phyloP scores from a whole-genome alignment of 37 sponge, comb jelly and placozoan species.

The Dysidea cf. avara region DNA sequence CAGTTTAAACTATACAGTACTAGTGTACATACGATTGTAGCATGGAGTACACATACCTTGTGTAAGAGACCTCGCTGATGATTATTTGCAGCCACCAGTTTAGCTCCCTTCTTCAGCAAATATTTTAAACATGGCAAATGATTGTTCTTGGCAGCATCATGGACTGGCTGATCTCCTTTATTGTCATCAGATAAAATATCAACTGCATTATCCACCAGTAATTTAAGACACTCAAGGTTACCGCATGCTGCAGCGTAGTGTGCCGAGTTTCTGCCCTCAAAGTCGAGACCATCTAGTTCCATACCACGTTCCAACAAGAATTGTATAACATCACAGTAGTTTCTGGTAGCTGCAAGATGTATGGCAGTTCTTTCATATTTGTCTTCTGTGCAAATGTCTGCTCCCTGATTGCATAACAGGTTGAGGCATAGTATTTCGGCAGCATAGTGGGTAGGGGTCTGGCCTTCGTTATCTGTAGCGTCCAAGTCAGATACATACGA shows the following conservation, averaged over 20 bases:
- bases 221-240: conserved; percentile 39
- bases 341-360: conserved; percentile 62
- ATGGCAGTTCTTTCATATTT: conserved; percentile 40
- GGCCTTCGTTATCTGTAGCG: conserved; percentile 42
- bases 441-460: conserved; percentile 67
- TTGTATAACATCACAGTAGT: conserved; percentile 56
- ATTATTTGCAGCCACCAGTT: conserved; percentile 20
- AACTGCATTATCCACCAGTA: conserved; percentile 33
- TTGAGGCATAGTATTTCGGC: conserved; percentile 63
- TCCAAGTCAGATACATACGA: conserved; percentile 52
- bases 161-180: conserved; percentile 61
- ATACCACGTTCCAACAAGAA: conserved; percentile 63
- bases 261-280: conserved; percentile 65
- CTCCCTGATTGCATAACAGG: conserved; percentile 36
- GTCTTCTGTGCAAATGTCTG: conserved; percentile 62
- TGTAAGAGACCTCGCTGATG: conserved; percentile 50
- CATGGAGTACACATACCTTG: too few species aligned
- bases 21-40: too few species aligned
- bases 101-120: conserved; percentile 43
- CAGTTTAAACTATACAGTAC: too few species aligned
- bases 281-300: conserved; percentile 59
- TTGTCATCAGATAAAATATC: conserved; percentile 38
- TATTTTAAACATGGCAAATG: conserved; percentile 56
- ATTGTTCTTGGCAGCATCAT: conserved; percentile 50
- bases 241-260: conserved; percentile 70